Percentiles rank a stretch among this genome's conserved stretches.
phyloP scores from a whole-genome alignment of 2,113 vertebrate genomes.

The Ophiodon elongatus region DNA sequence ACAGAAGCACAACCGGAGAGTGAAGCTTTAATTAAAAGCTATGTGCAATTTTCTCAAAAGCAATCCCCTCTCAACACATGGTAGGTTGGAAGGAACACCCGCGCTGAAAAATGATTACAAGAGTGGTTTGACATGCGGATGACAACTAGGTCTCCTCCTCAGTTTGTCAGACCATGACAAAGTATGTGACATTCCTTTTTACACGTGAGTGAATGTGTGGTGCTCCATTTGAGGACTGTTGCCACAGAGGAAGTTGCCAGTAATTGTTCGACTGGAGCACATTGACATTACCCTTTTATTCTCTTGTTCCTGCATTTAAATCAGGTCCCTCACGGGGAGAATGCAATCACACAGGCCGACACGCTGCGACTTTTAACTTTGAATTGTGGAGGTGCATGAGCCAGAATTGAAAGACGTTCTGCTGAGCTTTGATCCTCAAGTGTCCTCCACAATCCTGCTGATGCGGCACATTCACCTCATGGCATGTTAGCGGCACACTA shows the following conservation, averaged over 20 bases:
- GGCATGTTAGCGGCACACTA: constrained; percentile 38
- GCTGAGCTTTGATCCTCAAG: constrained; percentile 56
- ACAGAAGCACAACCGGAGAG: constrained; percentile 36
- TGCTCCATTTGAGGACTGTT: constrained; percentile 26
- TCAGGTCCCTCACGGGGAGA: constrained; percentile 29
- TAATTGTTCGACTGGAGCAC: constrained; percentile 26
- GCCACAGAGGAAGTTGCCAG: constrained; percentile 12
- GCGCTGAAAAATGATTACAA: constrained; percentile 38
- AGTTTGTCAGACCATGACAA: constrained; percentile 56
- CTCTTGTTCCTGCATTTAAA: constrained; percentile 13
- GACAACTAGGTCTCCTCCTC: constrained; percentile 49
- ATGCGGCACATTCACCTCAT: constrained; percentile 52
- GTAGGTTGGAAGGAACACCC: constrained; percentile 21
- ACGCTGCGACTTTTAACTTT: constrained; percentile 29
- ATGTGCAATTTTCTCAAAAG: constrained; percentile 34
- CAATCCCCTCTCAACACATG: constrained; percentile 31
- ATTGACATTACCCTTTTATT: constrained; percentile 16
- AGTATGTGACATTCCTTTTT: constrained; percentile 42
- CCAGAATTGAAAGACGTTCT: constrained; percentile 44
- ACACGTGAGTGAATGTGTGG: constrained; percentile 39
- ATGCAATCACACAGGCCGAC: constrained; percentile 17
- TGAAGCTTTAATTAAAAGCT: constrained; percentile 71
- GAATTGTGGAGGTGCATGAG: constrained; percentile 21
- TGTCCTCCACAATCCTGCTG: constrained; percentile 56
- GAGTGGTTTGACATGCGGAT: constrained; percentile 44